Evolutionary conservation across 2,797 vertebrate species (phyloP).

Genomic region (Eulemur mongoz): DNA sequence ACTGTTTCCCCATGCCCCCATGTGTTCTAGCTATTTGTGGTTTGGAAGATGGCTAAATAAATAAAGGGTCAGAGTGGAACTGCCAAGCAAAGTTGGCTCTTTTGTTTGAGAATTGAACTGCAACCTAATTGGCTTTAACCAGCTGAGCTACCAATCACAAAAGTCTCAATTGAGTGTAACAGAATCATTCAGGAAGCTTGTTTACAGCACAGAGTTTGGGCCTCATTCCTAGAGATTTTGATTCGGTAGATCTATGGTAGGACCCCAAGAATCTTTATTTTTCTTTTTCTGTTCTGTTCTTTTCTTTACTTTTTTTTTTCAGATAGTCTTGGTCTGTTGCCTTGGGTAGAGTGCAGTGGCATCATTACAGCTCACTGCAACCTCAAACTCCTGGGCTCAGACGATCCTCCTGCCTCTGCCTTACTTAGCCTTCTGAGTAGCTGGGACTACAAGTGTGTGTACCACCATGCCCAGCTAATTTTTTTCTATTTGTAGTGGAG

Average conservation of each 20-base stretch:
- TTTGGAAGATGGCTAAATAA: background rate
- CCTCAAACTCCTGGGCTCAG: too few species aligned
- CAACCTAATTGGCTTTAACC: background rate
- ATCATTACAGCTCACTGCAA: too few species aligned
- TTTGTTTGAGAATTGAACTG: background rate
- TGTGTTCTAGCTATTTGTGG: background rate
- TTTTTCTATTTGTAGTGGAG: too few species aligned
- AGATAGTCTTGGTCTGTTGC: too few species aligned
- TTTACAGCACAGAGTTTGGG: background rate
- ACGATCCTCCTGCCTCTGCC: too few species aligned
- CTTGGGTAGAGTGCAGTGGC: too few species aligned
- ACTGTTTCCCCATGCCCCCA: background rate
- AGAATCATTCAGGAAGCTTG: background rate
- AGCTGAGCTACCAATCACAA: background rate
- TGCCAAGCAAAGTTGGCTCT: background rate
- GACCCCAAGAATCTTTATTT: background rate
- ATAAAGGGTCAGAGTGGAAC: background rate
- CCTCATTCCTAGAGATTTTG: background rate
- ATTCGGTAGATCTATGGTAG: background rate
- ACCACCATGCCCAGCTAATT: too few species aligned
- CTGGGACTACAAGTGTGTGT: too few species aligned
- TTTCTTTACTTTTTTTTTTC: too few species aligned
- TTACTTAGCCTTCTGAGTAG: too few species aligned
- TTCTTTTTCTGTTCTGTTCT: background rate
- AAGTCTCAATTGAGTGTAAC: background rate